Evolutionary conservation across 2,888 invertebrate genomes (phyloP).

Genomic region (Eupithecia insigniata): DNA sequence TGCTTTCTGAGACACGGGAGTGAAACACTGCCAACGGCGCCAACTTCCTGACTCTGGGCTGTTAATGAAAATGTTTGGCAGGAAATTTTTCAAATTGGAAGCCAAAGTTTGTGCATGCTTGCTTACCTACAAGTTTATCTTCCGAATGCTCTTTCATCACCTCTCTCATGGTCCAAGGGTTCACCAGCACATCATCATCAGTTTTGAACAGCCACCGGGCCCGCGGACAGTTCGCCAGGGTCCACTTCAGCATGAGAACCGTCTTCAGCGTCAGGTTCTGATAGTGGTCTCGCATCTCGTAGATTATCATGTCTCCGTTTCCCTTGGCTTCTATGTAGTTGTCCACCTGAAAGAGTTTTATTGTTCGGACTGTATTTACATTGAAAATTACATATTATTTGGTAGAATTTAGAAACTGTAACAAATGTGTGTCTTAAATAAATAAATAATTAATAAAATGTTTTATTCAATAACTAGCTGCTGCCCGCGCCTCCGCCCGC

Average conservation of each 20-base stretch:
- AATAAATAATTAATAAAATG: too few species aligned
- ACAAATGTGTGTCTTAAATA: too few species aligned
- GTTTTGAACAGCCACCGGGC: conserved; percentile 82
- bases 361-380: not conserved
- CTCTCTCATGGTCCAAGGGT: conserved; percentile 75
- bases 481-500: too few species aligned
- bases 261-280: conserved; percentile 88
- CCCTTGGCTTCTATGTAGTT: conserved; percentile 78
- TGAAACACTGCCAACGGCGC: too few species aligned
- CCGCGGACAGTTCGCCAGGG: conserved; percentile 71
- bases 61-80: too few species aligned
- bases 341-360: conserved; percentile 59
- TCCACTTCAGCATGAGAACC: conserved; percentile 86
- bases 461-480: too few species aligned
- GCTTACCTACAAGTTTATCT: conserved; percentile 77
- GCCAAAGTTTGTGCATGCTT: not conserved
- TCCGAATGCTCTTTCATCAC: conserved; percentile 56
- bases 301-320: conserved; percentile 85
- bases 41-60: too few species aligned
- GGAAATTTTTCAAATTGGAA: not conserved
- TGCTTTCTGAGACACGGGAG: too few species aligned
- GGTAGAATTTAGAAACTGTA: not conserved
- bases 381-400: not conserved
- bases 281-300: conserved; percentile 86
- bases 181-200: conserved; percentile 86